Evolutionary conservation across 2,797 vertebrate species (phyloP).

Genomic region (Myioborus melanocephalus): DNA sequence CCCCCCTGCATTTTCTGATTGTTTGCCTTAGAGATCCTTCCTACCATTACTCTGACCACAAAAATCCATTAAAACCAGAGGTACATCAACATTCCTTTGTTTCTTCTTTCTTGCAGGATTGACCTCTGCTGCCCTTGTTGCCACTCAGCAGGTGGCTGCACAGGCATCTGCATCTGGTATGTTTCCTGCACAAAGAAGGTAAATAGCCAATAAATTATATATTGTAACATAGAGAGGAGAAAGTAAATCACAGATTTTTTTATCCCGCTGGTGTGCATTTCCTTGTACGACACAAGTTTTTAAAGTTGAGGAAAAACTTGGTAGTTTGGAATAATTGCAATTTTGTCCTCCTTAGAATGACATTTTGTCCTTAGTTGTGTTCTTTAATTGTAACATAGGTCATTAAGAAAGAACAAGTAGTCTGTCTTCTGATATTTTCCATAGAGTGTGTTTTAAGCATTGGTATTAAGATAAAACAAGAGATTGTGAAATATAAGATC

Average conservation of each 20-base stretch:
- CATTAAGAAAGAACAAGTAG: neutral
- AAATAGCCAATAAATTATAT: constrained; percentile 55
- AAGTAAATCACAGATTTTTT: neutral
- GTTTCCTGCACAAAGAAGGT: constrained; percentile 86
- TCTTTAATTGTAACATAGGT: neutral
- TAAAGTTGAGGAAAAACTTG: neutral
- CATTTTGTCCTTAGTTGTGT: neutral
- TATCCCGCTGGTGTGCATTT: neutral
- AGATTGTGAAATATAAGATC: neutral
- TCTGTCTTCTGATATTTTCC: neutral
- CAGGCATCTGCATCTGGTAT: constrained; percentile 89
- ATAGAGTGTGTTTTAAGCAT: neutral
- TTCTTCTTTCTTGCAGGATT: constrained; percentile 75
- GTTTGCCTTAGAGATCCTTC: neutral
- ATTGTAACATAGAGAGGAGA: neutral
- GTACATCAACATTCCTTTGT: constrained; percentile 28
- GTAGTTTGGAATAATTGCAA: neutral
- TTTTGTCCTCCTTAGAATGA: neutral
- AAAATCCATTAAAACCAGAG: constrained; percentile 23
- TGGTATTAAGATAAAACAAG: neutral
- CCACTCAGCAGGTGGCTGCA: constrained; percentile 91
- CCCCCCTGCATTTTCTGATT: neutral
- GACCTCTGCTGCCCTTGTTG: constrained; percentile 91
- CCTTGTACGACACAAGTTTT: neutral
- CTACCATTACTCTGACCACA: constrained; percentile 5